Percentiles rank a stretch among this genome's conserved stretches.
Conservation (phyloP, 1,140 invertebrate species). For the Oryctes rhinoceros region DNA sequence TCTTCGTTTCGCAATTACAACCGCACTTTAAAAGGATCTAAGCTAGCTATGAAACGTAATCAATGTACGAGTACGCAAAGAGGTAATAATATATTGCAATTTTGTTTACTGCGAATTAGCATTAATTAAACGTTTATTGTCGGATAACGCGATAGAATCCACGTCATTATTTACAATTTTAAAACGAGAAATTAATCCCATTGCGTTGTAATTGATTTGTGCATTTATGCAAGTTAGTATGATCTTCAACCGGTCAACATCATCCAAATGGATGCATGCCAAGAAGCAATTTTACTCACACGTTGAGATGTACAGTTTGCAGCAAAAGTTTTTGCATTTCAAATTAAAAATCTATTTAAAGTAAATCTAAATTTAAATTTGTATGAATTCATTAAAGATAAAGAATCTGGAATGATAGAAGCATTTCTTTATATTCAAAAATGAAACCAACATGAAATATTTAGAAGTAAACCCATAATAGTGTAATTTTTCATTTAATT, state of each 20-base stretch:
- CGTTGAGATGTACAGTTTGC: neutral
- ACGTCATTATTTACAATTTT: conserved; percentile 13
- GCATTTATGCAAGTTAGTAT: neutral
- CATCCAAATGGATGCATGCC: neutral
- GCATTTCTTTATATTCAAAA: too few species aligned
- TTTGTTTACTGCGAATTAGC: conserved; percentile 23
- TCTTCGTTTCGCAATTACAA: neutral
- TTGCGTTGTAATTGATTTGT: neutral
- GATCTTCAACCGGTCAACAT: neutral
- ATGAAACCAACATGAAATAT: too few species aligned
- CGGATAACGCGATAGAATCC: neutral
- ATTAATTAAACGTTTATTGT: neutral
- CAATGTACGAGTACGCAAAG: neutral
- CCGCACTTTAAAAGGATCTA: neutral
- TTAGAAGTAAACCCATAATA: too few species aligned
- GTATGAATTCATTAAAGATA: too few species aligned
- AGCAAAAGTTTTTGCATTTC: neutral
- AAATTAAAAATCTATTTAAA: too few species aligned
- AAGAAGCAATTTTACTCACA: conserved; percentile 7
- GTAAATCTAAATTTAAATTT: too few species aligned
- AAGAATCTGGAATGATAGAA: too few species aligned
- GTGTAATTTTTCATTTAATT: too few species aligned
- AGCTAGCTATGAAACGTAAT: too few species aligned
- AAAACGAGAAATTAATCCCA: neutral
- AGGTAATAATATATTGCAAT: conserved; percentile 4